Base-by-base conservation (phyloP, 2,113 vertebrate species). In the Zapus hudsonius region DNA sequence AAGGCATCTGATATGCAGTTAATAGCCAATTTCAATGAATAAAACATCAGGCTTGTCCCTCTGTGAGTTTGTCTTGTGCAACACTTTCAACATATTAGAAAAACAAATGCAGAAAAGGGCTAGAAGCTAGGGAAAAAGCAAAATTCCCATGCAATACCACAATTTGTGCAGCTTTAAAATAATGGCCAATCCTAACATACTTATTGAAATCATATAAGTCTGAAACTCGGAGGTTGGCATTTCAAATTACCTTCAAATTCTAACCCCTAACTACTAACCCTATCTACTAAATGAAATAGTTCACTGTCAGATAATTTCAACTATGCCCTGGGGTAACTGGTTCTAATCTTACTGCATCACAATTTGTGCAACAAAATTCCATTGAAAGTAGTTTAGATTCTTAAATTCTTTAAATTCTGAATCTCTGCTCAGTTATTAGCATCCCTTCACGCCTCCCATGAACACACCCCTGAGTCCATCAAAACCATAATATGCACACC, bases 21-120 rank as follows among this genome's bases (percentile, higher is more conserved):
- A 93, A 79, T 94, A 80, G 91, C 72, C 91, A 66, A 10, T 85
- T 90, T 79, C 69, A 94, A 83, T 89, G 66, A 69, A 84, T 80
- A 90, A 74, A 92, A 84, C 4, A 88, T 52, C 23, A 75, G 38
- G 16, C n/a, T 80, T 2, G 2, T 59, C 27, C 52, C 64, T 90
- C 44, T 47, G 64, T 29, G 84, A 76, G 29, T 74, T 92, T 94
- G 78, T 64, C 67, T 84, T 73, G 11, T 78, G 40, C 6, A 69
- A 55, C 47, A 55, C 59, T 93, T 96, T 83, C 52, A 83, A 87
- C 87, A 76, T 86, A 64, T 40, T 73, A 93, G 72, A 57, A 52
- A 55, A 87, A 57, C 22, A 33, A 96, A 70, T 91, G 23, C 47
- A 13, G 22, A 74, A 69, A 92, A 91, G 25, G 23, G 9, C 76